Percentiles rank a stretch among this genome's conserved stretches.
Evolutionary conservation across 2,113 vertebrate genomes (phyloP).

Genomic region (Kryptolebias marmoratus): DNA sequence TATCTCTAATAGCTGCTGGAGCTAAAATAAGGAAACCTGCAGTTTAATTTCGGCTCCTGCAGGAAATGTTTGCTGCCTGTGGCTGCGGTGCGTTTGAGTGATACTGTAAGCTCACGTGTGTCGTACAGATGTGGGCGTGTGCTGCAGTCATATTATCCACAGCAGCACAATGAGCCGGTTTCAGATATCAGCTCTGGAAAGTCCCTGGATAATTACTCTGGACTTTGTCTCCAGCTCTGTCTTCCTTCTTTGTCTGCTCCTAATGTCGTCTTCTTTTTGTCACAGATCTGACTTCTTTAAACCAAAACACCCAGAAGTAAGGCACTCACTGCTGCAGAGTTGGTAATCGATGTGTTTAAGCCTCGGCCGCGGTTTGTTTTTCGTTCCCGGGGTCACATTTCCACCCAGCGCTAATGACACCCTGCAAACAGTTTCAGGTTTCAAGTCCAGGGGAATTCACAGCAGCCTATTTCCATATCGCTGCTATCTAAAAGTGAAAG

Average conservation of each 20-base stretch:
- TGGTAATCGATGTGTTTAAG: neutral
- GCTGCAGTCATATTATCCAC: slow-evolving; percentile 63
- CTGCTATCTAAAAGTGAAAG: slow-evolving; percentile 64
- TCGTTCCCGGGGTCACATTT: slow-evolving; percentile 13
- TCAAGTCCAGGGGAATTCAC: slow-evolving; percentile 72
- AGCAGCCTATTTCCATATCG: slow-evolving; percentile 61
- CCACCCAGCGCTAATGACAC: slow-evolving; percentile 2
- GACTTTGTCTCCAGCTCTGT: slow-evolving; percentile 54
- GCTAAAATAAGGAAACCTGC: too few relatives aligned
- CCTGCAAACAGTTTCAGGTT: slow-evolving; percentile 17
- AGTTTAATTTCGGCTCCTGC: too few relatives aligned
- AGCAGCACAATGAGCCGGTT: slow-evolving; percentile 75
- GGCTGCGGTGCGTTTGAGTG: slow-evolving; percentile 3
- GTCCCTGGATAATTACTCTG: slow-evolving; percentile 80
- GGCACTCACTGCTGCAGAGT: neutral
- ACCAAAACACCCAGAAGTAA: neutral
- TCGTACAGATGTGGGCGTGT: slow-evolving; percentile 25
- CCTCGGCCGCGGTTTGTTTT: neutral
- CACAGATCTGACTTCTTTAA: neutral
- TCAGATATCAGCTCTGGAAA: slow-evolving; percentile 80
- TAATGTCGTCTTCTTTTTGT: neutral
- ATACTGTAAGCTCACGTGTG: slow-evolving; percentile 20
- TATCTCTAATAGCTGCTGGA: too few relatives aligned
- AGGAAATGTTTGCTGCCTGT: neutral
- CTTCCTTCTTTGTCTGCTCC: slow-evolving; percentile 28